Conservation (phyloP, 2,113 vertebrate genomes). For the Cynopterus brachyotis region DNA sequence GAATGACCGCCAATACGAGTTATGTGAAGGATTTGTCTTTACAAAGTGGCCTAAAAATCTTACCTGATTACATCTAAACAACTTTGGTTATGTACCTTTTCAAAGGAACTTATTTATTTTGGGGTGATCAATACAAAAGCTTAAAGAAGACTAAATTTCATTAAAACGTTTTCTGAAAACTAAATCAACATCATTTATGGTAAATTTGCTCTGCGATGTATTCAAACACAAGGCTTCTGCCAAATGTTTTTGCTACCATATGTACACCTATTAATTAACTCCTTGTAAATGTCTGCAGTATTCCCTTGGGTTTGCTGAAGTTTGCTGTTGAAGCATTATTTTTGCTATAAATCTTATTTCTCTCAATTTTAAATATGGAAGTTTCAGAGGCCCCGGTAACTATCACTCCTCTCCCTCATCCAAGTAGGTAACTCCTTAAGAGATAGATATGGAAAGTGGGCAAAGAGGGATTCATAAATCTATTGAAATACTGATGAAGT, state of each 20-base stretch:
- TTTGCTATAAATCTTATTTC: not conserved
- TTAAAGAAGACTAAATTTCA: not conserved
- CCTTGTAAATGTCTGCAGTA: constrained; percentile 42
- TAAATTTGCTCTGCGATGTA: not conserved
- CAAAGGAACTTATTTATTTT: not conserved
- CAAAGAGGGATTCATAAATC: not conserved
- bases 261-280: constrained; percentile 65
- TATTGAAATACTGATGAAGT: not conserved
- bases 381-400: not conserved
- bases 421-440: not conserved
- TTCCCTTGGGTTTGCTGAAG: not conserved
- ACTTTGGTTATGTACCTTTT: not conserved
- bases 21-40: not conserved
- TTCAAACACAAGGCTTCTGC: constrained; percentile 53
- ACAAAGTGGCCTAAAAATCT: not conserved
- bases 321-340: constrained; percentile 33
- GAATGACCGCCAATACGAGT: not conserved
- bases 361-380: constrained; percentile 2
- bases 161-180: constrained; percentile 45
- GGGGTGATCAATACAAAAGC: not conserved
- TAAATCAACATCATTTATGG: constrained; percentile 33
- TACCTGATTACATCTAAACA: not conserved
- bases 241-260: constrained; percentile 46
- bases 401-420: not conserved
- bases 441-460: not conserved